Percentiles rank a stretch among this genome's conserved stretches.
These are phyloP conservation scores for Donacobius atricapilla DNA, from an alignment of 2,113 vertebrate genomes.

Conservation along the genomic window DNA sequence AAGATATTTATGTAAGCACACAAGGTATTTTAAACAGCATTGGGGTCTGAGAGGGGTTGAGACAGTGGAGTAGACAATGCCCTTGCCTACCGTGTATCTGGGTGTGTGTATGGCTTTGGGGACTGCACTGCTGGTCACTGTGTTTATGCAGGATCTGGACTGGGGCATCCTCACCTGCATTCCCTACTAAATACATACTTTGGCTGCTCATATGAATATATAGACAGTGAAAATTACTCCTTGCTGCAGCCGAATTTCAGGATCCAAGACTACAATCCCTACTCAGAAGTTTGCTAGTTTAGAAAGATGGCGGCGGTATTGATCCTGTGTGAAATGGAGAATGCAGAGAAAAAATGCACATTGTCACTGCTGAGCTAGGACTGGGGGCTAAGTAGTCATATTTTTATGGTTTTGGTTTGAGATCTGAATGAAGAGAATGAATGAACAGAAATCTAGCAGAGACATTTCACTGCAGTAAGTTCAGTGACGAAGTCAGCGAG, in stretches of 20 bases:
- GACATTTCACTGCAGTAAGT: background rate
- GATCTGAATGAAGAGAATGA: background rate
- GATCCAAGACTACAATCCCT: background rate
- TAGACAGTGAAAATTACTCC: background rate
- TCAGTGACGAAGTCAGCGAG: background rate
- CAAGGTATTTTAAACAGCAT: background rate
- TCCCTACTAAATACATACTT: background rate
- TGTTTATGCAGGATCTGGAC: background rate
- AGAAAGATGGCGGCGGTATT: background rate
- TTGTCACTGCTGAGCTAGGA: background rate
- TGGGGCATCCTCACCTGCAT: background rate
- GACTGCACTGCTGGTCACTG: background rate
- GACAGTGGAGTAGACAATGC: background rate
- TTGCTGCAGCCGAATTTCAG: background rate
- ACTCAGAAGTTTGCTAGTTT: background rate
- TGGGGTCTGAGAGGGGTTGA: background rate
- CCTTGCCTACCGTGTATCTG: accelerated
- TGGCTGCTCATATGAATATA: background rate
- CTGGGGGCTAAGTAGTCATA: background rate
- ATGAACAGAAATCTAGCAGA: background rate
- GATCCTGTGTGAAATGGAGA: background rate
- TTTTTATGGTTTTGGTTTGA: background rate
- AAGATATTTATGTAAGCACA: background rate
- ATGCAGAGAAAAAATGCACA: background rate
- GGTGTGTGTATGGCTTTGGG: background rate